Evolutionary conservation across 2,113 vertebrate species (phyloP).

Genomic region (Pseudonaja textilis): DNA sequence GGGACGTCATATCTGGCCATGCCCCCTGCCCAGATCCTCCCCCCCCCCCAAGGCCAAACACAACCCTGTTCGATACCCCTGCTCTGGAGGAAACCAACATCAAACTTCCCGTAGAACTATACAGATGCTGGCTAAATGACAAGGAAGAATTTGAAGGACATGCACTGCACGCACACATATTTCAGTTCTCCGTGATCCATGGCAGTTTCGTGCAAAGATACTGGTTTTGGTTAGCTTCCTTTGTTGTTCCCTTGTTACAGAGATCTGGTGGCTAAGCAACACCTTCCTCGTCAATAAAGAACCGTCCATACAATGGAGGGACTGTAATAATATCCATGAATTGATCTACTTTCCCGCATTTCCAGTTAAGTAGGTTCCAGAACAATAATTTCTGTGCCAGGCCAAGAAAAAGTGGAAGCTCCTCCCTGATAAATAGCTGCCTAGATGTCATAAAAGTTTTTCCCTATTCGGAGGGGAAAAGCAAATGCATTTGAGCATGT

Average conservation of each 20-base stretch:
- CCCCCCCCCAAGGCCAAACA: too few relatives aligned
- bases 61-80: too few relatives aligned
- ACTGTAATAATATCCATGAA: background rate
- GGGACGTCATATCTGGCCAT: too few relatives aligned
- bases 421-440: background rate
- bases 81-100: background rate
- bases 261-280: background rate
- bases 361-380: background rate
- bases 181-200: background rate
- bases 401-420: background rate
- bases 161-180: background rate
- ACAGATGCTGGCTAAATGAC: background rate
- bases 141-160: background rate
- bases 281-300: background rate
- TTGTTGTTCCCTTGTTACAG: background rate
- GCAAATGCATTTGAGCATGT: background rate
- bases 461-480: background rate
- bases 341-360: background rate
- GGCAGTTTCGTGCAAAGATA: background rate
- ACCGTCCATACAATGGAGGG: background rate
- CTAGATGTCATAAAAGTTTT: background rate
- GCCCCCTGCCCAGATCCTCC: too few relatives aligned
- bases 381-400: background rate
- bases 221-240: background rate
- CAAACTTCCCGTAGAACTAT: background rate